Evolutionary conservation across 2,113 vertebrate species (phyloP), one percentile per base, ranked within the genome.

Genomic region (Indicator maculatus): DNA sequence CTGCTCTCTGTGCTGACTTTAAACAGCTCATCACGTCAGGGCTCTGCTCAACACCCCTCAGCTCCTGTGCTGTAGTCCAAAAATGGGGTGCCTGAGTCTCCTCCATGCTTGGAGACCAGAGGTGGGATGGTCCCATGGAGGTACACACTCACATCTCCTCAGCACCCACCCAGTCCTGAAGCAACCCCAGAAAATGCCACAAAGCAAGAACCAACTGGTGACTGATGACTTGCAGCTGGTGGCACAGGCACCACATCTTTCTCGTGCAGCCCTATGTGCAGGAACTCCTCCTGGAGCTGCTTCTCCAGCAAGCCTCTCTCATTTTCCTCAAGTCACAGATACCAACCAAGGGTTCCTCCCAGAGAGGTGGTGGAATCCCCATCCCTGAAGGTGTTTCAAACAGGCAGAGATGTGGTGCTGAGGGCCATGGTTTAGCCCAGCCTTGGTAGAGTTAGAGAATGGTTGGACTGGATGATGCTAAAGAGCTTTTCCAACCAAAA

Each of bases 141-240:
- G 6, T 17, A 31, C 6, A 1, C 1, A 1, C 50, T 52, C 50
- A 26, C 50, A 52, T 9, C 6, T 20, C 12, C n/a, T 67, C 26
- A n/a, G 44, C 61, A 65, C 38, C 55, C 26, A 11, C 2, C 16
- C 28, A 11, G 16, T 10, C 41, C 39, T 56, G 12, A 39, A 26
- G 33, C 21, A 81, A 53, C 9, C 38, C 39, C 26, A 1, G 14
- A 3, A 74, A 28, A 17, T 16, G 14, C 47, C 53, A 61, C 4
- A 11, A 28, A 23, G 26, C 4, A 15, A 27, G 23, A 8, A 13
- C 7, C 7, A 13, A 1, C 16, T 2, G 7, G 31, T 26, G 39
- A 28, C 50, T 2, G 0, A 33, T 0, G 2, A 27, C 31, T 44
- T 0, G 1, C n/a, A 53, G 58, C 19, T 1, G 5, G 53, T 45